phyloP scores from a whole-genome alignment of 1,140 invertebrate genomes.

The Anastatus disparis region DNA sequence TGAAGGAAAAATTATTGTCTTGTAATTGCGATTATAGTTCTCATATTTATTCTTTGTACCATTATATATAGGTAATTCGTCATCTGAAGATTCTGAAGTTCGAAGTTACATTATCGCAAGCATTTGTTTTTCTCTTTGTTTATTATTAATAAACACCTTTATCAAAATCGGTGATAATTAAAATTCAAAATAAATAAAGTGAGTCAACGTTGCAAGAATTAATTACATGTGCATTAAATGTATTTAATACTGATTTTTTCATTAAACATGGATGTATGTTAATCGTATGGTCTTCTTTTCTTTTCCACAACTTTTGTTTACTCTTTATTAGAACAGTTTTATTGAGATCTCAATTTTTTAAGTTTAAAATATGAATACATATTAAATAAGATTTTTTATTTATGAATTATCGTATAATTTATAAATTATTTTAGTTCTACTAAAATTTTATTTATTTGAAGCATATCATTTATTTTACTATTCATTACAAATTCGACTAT shows the following conservation, averaged over 20 bases:
- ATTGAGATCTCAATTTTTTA: no score
- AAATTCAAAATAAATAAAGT: background rate
- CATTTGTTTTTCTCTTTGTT: no score
- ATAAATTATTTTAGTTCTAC: no score
- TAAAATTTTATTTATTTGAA: no score
- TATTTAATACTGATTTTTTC: slow-evolving; percentile 68
- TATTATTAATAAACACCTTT: background rate
- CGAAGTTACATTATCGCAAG: background rate
- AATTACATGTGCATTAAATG: slow-evolving; percentile 68
- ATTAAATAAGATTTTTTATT: no score
- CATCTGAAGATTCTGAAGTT: background rate
- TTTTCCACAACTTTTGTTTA: slow-evolving; percentile 45
- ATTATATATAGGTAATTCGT: background rate
- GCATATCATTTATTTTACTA: no score
- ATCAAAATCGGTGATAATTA: background rate
- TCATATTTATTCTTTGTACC: background rate
- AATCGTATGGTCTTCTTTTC: slow-evolving; percentile 54
- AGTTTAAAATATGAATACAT: no score
- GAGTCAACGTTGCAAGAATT: slow-evolving; percentile 54
- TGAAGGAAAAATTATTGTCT: no score
- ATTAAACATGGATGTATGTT: slow-evolving; percentile 68
- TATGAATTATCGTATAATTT: no score
- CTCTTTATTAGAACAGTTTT: no score
- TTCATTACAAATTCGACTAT: no score
- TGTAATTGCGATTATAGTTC: background rate